Percentiles rank a stretch among this genome's conserved stretches.
phyloP scores from a whole-genome alignment of 2,888 invertebrate genomes.

The Pristionchus mayeri region DNA sequence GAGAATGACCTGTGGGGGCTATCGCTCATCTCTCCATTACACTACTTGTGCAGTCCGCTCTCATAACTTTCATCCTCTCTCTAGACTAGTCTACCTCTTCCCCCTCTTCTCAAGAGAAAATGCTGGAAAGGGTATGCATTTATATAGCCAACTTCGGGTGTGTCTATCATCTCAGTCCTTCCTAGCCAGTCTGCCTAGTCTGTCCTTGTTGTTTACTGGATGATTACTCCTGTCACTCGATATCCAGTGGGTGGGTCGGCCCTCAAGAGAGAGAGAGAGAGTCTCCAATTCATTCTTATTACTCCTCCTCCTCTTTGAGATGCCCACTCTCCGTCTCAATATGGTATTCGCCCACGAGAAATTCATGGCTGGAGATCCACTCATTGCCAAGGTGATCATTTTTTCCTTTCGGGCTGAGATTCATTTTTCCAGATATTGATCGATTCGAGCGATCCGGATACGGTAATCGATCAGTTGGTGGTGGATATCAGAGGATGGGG shows the following conservation, averaged over 20 bases:
- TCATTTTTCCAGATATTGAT: constrained; percentile 60
- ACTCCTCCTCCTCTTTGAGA: constrained; percentile 60
- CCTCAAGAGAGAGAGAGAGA: constrained; percentile 21
- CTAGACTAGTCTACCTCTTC: background rate
- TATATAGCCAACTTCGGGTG: constrained; percentile 15
- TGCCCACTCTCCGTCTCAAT: constrained; percentile 74
- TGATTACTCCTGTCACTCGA: background rate
- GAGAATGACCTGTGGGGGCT: background rate
- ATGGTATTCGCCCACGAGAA: constrained; percentile 68
- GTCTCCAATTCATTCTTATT: constrained; percentile 4
- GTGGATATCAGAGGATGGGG: constrained; percentile 65
- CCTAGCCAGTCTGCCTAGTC: background rate
- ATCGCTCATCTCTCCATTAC: constrained; percentile 34
- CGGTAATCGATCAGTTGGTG: constrained; percentile 62
- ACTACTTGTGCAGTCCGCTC: background rate
- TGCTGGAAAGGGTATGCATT: constrained; percentile 48
- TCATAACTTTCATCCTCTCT: constrained; percentile 3
- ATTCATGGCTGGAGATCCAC: constrained; percentile 70
- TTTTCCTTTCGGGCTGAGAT: background rate
- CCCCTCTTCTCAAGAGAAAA: background rate
- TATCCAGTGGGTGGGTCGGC: background rate
- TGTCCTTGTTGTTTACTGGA: background rate
- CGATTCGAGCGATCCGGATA: constrained; percentile 73
- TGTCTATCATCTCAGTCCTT: background rate
- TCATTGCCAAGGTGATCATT: constrained; percentile 64